Evolutionary conservation across 2,797 vertebrate species (phyloP), one percentile per base, ranked within the genome.

Genomic region (Labroides dimidiatus): DNA sequence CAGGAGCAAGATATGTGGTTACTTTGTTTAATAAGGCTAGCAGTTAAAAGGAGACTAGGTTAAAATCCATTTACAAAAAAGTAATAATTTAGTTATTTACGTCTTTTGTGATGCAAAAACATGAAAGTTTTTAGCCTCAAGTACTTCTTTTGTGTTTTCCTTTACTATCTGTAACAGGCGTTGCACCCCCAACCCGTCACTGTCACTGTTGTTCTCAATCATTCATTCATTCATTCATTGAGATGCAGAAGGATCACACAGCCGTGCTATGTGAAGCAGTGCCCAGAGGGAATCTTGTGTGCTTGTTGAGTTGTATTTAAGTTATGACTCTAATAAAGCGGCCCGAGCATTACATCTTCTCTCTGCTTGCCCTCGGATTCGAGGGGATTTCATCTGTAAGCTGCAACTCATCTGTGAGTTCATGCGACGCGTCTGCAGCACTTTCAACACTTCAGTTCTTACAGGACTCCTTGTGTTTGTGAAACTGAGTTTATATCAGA

Each of bases 271-370:
- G 3, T 17, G 61, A 41, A 54, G 67, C 53, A 13, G 42, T 50
- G 66, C 74, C 66, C 72, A 37, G 55, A 72, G 77, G 54, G 54
- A 7, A n/a, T 7, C 63, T 20, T 33, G 23, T 20, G 52, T 23
- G 47, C 61, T 54, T 52, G 64, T 30, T 72, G 57, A 10, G 60
- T 51, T 51, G 77, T 64, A 78, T 86, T 68, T 79, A 21, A 69
- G 42, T 74, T 72, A 62, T 42, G 53, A 72, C 27, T 68, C 61
- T 67, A 71, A 77, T 84, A 75, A 80, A 80, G 77, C 69, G 56
- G 69, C 58, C 55, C 12, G 42, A 23, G 67, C 55, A 0, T 61
- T 27, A 60, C 48, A 51, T 45, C 50, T 61, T 36, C 41, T 49
- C 61, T 65, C 65, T 42, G 41, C 67, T 75, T 65, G 52, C 56